Evolutionary conservation across 1,140 invertebrate species (phyloP), one percentile per base, ranked within the genome.

Genomic region (Pentalonia nigronervosa): DNA sequence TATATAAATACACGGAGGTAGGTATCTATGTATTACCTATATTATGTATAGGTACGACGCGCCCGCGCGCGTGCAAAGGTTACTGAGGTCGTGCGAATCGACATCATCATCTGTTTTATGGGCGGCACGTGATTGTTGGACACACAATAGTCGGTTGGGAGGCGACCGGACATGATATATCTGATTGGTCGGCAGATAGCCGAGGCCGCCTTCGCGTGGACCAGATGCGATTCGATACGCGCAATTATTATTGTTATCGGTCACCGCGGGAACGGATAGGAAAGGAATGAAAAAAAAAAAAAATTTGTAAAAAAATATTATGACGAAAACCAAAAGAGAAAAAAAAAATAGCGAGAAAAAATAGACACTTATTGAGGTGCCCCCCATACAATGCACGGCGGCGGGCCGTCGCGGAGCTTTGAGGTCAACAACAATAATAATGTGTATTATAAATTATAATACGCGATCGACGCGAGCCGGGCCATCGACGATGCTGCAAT

Each of bases 101-200:
- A 92, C 91, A 83, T 83, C 91, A 83, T 92, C 91, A 91, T 91
- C 90, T 83, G 45, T 50, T 83, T 92, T 92, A 92, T 92, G 67
- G 91, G 76, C 91, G 91, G 91, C 91, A 92, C 91, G 60, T 92
- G 91, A 92, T 92, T 83, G 91, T 92, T 83, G 67, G 91, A 91
- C 67, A 83, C 47, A 81, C 91, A 92, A 92, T 83, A 92, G 91
- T 45, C 91, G 67, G 67, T 83, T 50, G 76, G 67, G 91, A 81
- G 91, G 45, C 23, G 67, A 92, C 91, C 67, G 67, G 50, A 48
- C 91, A 36, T 50, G 81, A 48, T 76, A 81, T 91, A 91, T 92
- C 91, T 11, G 91, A 92, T 92, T 92, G 60, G 91, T 50, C 60
- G 76, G 4, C 67, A 76, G 91, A 92, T 92, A 92, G 67, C 47